Base-by-base conservation (phyloP, 2,797 vertebrate species). In the Thunnus albacares region DNA sequence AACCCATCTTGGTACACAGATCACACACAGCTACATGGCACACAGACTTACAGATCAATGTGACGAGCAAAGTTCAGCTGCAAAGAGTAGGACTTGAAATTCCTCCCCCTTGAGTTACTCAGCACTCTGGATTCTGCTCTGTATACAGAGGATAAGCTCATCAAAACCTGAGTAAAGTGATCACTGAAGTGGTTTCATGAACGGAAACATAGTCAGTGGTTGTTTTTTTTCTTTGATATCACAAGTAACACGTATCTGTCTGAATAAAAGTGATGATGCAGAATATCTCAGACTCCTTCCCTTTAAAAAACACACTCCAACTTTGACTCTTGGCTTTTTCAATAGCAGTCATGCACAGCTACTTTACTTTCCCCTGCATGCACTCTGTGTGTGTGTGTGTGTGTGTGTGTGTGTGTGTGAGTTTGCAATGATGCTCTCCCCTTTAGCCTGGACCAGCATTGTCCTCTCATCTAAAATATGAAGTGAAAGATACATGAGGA, bases 51-150 rank as follows among this genome's bases (percentile, higher is more conserved):
- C 60, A 75, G 56, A 90, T 89, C 83, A 83, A 87, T 88, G 64
- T 1, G 17, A 64, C 3, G 75, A 45, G 6, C 88, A 87, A 93
- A 90, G 92, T 88, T 80, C 89, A 90, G 45, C 52, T 53, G 18
- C 55, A 62, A 3, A 73, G 33, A 73, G 58, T 0, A 13, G 22
- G 24, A 71, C 33, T 66, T 65, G 14, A 55, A 45, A 64, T 35
- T 60, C n/a, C 20, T 30, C 5, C 30, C 24, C 15, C 41, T 38
- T 0, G 10, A 28, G 12, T 30, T 5, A 24, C 12, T 26, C 13
- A 35, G 13, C 18, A 20, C 4, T n/a, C 7, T 26, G 5, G 18
- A 12, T 24, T 30, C 12, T 30, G 4, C 18, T 5, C 49, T 41
- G 9, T 15, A n/a, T 18, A 10, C 11, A 59, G 55, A 2, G 38